phyloP scores from a whole-genome alignment of 2,113 vertebrate species.

The Junco hyemalis region DNA sequence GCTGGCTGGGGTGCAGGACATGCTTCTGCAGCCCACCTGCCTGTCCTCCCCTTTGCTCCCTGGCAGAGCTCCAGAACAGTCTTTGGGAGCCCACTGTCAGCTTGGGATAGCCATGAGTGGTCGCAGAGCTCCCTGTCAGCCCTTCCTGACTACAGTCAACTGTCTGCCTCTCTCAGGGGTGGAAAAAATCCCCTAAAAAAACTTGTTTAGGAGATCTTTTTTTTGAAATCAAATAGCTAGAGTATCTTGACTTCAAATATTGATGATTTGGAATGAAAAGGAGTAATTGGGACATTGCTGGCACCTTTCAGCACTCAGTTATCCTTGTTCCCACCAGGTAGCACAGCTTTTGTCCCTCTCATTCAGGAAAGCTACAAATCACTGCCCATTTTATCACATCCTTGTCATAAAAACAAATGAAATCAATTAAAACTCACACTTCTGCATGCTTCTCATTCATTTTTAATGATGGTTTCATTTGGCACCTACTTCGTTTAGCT shows the following conservation, averaged over 20 bases:
- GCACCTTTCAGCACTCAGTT: background rate
- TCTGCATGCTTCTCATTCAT: background rate
- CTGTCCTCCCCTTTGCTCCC: background rate
- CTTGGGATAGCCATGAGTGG: rapidly evolving
- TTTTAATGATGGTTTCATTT: background rate
- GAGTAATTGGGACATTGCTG: rapidly evolving
- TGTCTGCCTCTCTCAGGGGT: rapidly evolving
- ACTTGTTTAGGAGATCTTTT: background rate
- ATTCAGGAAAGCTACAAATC: background rate
- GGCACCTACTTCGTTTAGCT: background rate
- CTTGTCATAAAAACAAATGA: background rate
- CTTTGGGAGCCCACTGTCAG: rapidly evolving
- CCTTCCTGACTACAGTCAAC: rapidly evolving
- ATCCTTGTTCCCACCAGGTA: background rate
- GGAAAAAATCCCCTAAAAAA: background rate
- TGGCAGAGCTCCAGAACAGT: background rate
- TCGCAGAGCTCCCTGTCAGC: background rate
- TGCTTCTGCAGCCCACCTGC: background rate
- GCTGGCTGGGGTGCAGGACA: background rate
- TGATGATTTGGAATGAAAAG: background rate
- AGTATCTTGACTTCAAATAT: background rate
- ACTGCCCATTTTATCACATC: background rate
- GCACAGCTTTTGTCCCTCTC: background rate
- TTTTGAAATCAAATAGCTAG: background rate
- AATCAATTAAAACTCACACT: background rate